A percentile compares a stretch with the other conserved stretches of the same genome.
Evolutionary conservation across 2,797 vertebrate species (phyloP).

Genomic region (Catamblyrhynchus diadema): DNA sequence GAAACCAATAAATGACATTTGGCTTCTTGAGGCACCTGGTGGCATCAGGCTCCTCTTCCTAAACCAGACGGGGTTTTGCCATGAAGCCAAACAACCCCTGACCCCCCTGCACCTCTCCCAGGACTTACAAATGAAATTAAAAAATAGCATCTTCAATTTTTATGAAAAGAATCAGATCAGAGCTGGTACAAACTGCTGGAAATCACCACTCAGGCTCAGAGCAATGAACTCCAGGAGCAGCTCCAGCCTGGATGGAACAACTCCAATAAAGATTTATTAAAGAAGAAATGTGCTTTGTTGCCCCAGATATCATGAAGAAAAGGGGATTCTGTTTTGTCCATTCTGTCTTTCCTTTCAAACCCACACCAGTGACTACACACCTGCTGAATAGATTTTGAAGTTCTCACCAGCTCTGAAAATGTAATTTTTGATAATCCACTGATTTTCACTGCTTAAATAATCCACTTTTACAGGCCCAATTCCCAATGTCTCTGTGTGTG

Average conservation of each 20-base stretch:
- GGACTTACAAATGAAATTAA: not conserved
- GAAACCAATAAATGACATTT: not conserved
- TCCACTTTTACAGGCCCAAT: not conserved
- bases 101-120: not conserved
- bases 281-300: not conserved
- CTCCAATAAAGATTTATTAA: not conserved
- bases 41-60: not conserved
- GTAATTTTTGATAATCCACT: not conserved
- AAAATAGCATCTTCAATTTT: fast-evolving
- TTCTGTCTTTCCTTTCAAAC: not conserved
- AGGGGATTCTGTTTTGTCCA: not conserved
- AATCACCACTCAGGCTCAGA: not conserved
- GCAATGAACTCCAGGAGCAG: not conserved
- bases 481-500: not conserved
- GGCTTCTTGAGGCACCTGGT: not conserved
- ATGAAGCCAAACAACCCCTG: not conserved
- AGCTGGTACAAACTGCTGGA: not conserved
- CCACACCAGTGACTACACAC: not conserved
- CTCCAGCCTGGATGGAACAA: not conserved
- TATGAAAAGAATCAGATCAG: not conserved
- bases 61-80: not conserved
- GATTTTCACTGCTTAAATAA: not conserved
- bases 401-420: not conserved
- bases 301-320: not conserved
- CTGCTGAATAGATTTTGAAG: not conserved